A percentile compares a stretch with the other conserved stretches of the same genome.
These are phyloP conservation scores for Parnassius apollo DNA, from an alignment of 2,888 invertebrate genomes.

Conservation along the genomic window DNA sequence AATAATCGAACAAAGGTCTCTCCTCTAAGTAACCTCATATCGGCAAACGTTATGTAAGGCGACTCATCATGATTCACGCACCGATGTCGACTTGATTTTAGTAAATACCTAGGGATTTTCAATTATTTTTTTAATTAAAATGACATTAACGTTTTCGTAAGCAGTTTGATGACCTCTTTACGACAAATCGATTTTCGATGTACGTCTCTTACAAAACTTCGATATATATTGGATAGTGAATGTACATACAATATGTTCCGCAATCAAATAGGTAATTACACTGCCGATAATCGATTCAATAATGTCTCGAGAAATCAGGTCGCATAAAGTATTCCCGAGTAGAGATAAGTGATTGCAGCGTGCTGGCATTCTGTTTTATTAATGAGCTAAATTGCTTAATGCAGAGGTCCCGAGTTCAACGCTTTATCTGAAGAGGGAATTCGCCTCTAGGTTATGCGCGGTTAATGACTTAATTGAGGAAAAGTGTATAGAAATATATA, in stretches of 20 bases:
- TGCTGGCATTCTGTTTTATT: conserved; percentile 35
- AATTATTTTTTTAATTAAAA: too few relatives aligned
- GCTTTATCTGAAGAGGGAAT: conserved; percentile 59
- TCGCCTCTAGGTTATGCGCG: conserved; percentile 36
- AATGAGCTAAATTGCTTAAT: conserved; percentile 69
- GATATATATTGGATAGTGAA: too few relatives aligned
- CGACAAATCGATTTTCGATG: too few relatives aligned
- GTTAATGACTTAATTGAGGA: conserved; percentile 34
- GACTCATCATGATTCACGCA: too few relatives aligned
- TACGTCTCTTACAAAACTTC: too few relatives aligned
- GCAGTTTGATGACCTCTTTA: too few relatives aligned
- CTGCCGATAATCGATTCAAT: background rate
- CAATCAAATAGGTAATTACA: background rate
- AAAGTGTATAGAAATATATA: conserved; percentile 25
- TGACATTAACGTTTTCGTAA: too few relatives aligned
- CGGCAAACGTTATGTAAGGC: too few relatives aligned
- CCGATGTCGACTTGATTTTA: too few relatives aligned
- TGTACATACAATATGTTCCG: background rate
- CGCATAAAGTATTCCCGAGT: conserved; percentile 32
- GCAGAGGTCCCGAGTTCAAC: conserved; percentile 60
- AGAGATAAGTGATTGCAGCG: conserved; percentile 34
- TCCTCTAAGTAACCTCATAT: too few relatives aligned
- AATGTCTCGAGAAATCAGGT: conserved; percentile 31
- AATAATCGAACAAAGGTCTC: too few relatives aligned
- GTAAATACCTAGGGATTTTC: too few relatives aligned